Evolutionary conservation across 1,140 invertebrate species (phyloP).

Genomic region (Cyclina sinensis): DNA sequence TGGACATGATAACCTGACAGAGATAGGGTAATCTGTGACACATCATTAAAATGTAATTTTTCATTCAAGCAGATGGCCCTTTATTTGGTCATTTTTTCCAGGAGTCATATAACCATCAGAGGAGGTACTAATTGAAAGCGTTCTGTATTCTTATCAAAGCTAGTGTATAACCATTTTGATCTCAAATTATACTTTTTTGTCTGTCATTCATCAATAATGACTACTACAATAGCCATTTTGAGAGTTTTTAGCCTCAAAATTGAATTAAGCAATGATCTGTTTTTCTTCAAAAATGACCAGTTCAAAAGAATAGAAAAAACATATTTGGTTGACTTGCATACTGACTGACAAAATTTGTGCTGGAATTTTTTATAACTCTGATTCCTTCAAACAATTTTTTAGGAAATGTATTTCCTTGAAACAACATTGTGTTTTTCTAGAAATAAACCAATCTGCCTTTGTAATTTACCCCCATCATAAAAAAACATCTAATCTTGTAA

Average conservation of each 20-base stretch:
- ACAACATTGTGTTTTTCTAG: neutral
- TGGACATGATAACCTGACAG: conserved; percentile 24
- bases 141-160: conserved; percentile 5
- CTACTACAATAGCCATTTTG: too few species aligned
- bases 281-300: too few species aligned
- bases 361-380: too few species aligned
- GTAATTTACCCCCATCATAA: neutral
- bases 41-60: conserved; percentile 50
- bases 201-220: too few species aligned
- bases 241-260: too few species aligned
- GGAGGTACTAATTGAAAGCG: neutral
- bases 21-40: conserved; percentile 52
- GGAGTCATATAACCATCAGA: neutral
- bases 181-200: too few species aligned
- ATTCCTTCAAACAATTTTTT: neutral
- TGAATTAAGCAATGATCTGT: too few species aligned
- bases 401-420: neutral
- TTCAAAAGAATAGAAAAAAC: too few species aligned
- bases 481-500: neutral
- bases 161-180: too few species aligned
- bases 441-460: neutral
- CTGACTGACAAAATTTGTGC: too few species aligned
- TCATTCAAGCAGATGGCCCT: conserved; percentile 39
- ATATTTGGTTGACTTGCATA: too few species aligned
- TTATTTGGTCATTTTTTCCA: conserved; percentile 5